Percentiles rank a stretch among this genome's conserved stretches.
Conservation (phyloP, 2,888 invertebrate species). For the Drosophila heteroneura region DNA sequence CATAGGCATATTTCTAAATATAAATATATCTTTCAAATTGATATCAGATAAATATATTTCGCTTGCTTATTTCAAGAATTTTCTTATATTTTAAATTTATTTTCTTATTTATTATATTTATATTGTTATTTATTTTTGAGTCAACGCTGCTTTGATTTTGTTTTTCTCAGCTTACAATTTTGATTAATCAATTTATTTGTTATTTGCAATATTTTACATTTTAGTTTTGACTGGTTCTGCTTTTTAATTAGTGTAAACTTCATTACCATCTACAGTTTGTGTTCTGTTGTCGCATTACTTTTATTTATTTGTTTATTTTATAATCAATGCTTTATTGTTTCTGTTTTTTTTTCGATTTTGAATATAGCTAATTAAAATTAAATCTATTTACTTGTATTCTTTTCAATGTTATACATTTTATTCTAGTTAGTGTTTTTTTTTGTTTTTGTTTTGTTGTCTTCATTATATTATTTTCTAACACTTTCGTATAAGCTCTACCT, state of each 20-base stretch:
- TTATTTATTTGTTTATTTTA: not conserved
- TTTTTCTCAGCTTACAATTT: not conserved
- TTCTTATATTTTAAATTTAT: not conserved
- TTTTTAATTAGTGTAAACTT: not conserved
- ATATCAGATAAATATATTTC: not conserved
- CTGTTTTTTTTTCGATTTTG: not conserved
- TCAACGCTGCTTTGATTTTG: not conserved
- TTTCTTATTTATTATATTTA: no score
- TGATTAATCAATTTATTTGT: not conserved
- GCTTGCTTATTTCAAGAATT: not conserved
- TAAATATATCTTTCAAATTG: not conserved
- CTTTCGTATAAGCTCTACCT: not conserved
- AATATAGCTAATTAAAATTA: not conserved
- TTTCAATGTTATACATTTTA: not conserved
- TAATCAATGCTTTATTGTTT: not conserved
- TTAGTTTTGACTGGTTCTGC: not conserved
- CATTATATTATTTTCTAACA: not conserved
- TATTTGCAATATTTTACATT: not conserved
- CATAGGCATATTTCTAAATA: not conserved
- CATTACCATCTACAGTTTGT: not conserved
- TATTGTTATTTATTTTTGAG: not conserved
- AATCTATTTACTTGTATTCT: not conserved
- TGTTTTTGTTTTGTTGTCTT: fast-evolving
- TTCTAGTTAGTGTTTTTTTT: not conserved
- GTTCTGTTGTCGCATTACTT: not conserved